These are phyloP conservation scores for Apostichopus leukothele DNA, from an alignment of 53 echinoderm and acorn worm genomes.

Conservation along the genomic window DNA sequence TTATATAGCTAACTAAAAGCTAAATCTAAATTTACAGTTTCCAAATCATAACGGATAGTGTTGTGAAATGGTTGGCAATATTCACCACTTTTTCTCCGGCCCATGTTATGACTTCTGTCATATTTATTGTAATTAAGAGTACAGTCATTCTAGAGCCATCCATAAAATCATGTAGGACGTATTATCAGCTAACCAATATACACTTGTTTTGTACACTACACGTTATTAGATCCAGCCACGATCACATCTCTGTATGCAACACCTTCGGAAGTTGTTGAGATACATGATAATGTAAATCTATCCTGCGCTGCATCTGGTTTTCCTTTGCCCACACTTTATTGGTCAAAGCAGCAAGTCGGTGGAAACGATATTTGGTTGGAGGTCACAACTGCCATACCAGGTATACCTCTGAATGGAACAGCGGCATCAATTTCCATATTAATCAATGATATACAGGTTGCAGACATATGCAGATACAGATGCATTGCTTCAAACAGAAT, in stretches of 20 bases:
- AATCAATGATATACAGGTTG: background rate
- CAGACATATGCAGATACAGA: background rate
- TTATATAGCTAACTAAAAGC: no score
- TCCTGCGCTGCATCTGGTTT: constrained; percentile 6
- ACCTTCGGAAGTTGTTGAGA: background rate
- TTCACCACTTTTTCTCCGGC: no score
- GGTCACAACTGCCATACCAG: no score
- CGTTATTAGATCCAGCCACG: constrained; percentile 3
- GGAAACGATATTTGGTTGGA: background rate
- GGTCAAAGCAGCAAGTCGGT: background rate
- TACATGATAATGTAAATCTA: background rate
- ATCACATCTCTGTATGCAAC: background rate
- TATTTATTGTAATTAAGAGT: no score
- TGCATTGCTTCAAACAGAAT: background rate
- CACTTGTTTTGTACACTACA: no score
- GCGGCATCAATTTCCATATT: background rate
- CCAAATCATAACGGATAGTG: no score
- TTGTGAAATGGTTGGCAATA: no score
- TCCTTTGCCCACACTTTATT: background rate
- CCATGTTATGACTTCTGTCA: no score
- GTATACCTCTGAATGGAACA: background rate
- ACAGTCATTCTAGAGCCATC: no score
- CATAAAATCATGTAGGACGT: no score
- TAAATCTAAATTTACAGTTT: no score
- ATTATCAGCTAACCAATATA: no score